Evolutionary conservation across 2,113 vertebrate genomes (phyloP), one percentile per base, ranked within the genome.

Genomic region (Synchiropus splendidus): DNA sequence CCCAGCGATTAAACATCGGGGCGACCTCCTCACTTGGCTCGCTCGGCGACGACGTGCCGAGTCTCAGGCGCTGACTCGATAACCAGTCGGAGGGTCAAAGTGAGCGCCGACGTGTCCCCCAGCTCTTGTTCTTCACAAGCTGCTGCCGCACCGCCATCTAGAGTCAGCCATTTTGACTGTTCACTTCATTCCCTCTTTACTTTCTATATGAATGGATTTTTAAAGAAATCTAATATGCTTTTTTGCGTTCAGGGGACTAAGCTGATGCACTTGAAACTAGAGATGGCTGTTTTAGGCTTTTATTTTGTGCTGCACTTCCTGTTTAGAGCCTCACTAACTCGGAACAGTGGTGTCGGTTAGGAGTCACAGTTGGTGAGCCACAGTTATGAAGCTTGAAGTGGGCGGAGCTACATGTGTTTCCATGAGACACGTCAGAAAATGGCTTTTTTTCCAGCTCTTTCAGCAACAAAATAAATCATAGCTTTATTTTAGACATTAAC

Each of bases 1-100:
- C 59, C 58, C 52, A 66, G 51, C 77, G 74, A 77, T 82, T 83
- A 80, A 73, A 62, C 64, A 37, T 72, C 57, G 36, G 62, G 21
- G 61, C 56, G 58, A 43, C 63, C 60, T 74, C 67, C 70, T 73
- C 67, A 61, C 72, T 71, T 70, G 64, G 70, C 70, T 69, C 18
- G 34, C 50, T 60, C 50, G 67, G 56, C 61, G 77, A 80, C 80
- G 59, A 64, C 74, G n/a, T 65, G 58, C 51, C 51, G 58, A 67
- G 49, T 45, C 51, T 45, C 51, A 52, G 61, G 48, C 36, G 18
- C 46, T 46, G 58, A 59, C 63, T 66, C 48, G 63, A 60, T 75
- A 76, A 72, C 38, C 39, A 46, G 45, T 45, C 37, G 41, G 51
- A 58, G 40, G 37, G 31, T 48, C 60, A 49, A n/a, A n/a, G n/a